Evolutionary conservation across 2,113 vertebrate genomes (phyloP), one percentile per base, ranked within the genome.

Genomic region (Tachysurus vachellii): DNA sequence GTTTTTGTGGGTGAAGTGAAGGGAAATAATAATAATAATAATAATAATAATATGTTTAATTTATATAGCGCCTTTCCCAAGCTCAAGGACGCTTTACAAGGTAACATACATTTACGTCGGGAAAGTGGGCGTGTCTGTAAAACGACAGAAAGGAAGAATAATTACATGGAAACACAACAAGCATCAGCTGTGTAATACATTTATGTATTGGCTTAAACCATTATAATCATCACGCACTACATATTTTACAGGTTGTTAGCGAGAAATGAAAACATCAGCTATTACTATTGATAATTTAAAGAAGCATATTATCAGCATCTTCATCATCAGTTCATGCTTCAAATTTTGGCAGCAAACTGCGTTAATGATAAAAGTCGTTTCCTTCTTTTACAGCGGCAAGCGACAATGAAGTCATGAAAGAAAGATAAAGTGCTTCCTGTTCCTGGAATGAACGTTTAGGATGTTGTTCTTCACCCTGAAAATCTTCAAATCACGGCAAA

Each of bases 401-500:
- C 93, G 92, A 93, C 88, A 91, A 90, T 92, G 88, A 85, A 94
- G 94, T 47, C 92, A 96, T 91, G 93, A 94, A 94, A 95, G 85
- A 89, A 91, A 90, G 61, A 88, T 75, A 87, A 77, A 85, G 66
- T 92, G 83, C 93, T 91, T 86, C 88, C 86, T 84, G 89, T 85
- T 81, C 79, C 89, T 86, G 62, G 89, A 93, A 90, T 92, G 88
- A 91, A 87, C 10, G 73, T 89, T 82, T 93, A 93, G 92, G 93
- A 90, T 91, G 82, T 85, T 91, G 92, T 92, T 92, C 89, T 87
- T 85, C 82, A 85, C 84, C 86, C 92, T 91, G 90, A 91, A 90
- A 91, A 94, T 94, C 88, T 94, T 87, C 93, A 94, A 92, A 95
- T 96, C 92, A 93, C 88, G 91, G 91, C 93, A 61, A 96, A 96